Evolutionary conservation across 53 echinoderm and acorn worm species (phyloP).

Genomic region (Antedon mediterranea): DNA sequence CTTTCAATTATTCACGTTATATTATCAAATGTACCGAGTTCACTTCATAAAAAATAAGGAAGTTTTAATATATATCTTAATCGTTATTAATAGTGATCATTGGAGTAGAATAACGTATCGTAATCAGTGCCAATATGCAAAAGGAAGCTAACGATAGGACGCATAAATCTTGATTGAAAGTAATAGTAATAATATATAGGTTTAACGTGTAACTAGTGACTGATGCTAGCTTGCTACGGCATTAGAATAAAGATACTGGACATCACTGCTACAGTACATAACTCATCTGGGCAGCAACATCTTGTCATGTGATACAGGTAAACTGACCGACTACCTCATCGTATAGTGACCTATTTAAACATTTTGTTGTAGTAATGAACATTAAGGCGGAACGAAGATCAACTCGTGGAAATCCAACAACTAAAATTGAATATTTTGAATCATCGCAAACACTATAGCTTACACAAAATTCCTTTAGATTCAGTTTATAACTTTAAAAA

Average conservation of each 20-base stretch:
- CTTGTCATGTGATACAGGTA: background rate
- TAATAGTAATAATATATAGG: background rate
- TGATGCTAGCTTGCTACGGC: background rate
- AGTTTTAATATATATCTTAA: background rate
- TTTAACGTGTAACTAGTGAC: background rate
- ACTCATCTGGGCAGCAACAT: background rate
- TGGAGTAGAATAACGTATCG: background rate
- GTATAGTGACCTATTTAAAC: background rate
- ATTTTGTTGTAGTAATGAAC: background rate
- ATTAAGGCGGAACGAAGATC: background rate
- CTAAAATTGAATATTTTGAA: background rate
- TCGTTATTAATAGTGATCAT: background rate
- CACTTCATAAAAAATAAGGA: background rate
- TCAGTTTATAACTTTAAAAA: too few relatives aligned
- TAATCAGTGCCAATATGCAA: background rate
- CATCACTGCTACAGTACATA: background rate
- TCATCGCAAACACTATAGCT: too few relatives aligned
- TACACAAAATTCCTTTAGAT: too few relatives aligned
- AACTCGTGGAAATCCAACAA: too few relatives aligned
- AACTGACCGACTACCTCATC: background rate
- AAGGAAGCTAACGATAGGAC: background rate
- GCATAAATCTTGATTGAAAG: background rate
- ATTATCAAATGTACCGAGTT: background rate
- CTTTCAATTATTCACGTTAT: background rate
- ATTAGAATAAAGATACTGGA: background rate